Percentiles rank a stretch among this genome's conserved stretches.
Conservation (phyloP, 2,888 invertebrate genomes). For the Cantharis flavilabris region DNA sequence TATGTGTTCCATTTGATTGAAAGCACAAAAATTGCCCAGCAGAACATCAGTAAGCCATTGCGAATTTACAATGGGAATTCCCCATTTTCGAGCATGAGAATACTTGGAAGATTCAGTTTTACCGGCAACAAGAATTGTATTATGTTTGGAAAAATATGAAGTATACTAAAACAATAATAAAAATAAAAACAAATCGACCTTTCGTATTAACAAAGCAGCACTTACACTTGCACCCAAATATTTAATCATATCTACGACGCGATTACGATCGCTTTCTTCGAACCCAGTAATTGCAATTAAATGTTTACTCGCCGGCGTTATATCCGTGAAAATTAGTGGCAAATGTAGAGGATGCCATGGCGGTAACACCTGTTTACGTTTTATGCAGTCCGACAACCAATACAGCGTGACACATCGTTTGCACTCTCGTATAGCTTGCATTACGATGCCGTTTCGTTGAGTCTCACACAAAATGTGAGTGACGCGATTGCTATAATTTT, state of each 20-base stretch:
- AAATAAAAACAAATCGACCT: not conserved
- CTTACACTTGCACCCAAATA: constrained; percentile 84
- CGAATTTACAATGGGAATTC: constrained; percentile 87
- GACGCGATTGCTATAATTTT: constrained; percentile 80
- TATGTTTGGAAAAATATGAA: constrained; percentile 77
- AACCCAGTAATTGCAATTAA: constrained; percentile 89
- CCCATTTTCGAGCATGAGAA: constrained; percentile 89
- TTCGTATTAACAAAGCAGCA: constrained; percentile 33
- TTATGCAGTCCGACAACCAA: constrained; percentile 91
- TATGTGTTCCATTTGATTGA: constrained; percentile 79
- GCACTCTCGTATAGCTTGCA: constrained; percentile 75
- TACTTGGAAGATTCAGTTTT: constrained; percentile 88
- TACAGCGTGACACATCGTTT: constrained; percentile 79
- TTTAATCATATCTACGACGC: constrained; percentile 83
- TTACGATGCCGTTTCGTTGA: constrained; percentile 87
- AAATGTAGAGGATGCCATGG: constrained; percentile 95
- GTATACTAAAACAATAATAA: constrained; percentile 59
- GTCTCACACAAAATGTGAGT: constrained; percentile 93
- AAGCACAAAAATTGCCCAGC: constrained; percentile 82
- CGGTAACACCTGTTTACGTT: constrained; percentile 82
- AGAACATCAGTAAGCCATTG: constrained; percentile 93
- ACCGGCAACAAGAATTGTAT: constrained; percentile 76
- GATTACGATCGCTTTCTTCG: constrained; percentile 79
- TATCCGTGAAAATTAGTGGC: constrained; percentile 67
- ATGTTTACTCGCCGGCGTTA: constrained; percentile 75